These are phyloP conservation scores for Hedychridium roseum DNA, from an alignment of 2,888 invertebrate genomes.

Conservation along the genomic window DNA sequence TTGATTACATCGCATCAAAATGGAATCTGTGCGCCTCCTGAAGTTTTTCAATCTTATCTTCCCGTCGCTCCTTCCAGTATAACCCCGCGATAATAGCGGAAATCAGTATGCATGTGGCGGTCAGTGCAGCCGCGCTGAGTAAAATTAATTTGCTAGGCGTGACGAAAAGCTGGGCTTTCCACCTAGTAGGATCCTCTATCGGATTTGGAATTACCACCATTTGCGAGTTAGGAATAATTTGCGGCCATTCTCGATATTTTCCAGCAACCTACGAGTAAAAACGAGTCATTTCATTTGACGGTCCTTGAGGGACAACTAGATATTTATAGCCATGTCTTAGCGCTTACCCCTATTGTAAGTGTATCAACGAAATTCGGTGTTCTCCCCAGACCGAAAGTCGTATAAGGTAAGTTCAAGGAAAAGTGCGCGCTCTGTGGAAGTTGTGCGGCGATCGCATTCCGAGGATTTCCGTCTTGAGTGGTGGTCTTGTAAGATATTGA, in stretches of 20 bases:
- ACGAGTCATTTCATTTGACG: neutral
- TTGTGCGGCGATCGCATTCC: constrained; percentile 86
- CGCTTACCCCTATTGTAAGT: constrained; percentile 78
- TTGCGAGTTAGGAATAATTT: constrained; percentile 97
- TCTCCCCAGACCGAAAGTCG: constrained; percentile 95
- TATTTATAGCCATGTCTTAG: no score
- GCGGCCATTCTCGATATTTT: constrained; percentile 79
- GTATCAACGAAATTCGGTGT: constrained; percentile 97
- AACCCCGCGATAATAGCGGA: constrained; percentile 84
- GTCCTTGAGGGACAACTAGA: neutral
- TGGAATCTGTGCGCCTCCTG: constrained; percentile 85
- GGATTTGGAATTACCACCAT: constrained; percentile 94
- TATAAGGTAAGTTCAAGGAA: constrained; percentile 93
- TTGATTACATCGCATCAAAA: constrained; percentile 81
- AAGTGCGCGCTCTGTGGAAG: constrained; percentile 91
- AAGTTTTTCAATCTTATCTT: constrained; percentile 80
- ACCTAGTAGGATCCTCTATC: constrained; percentile 76
- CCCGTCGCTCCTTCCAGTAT: constrained; percentile 89
- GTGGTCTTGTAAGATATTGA: constrained; percentile 86
- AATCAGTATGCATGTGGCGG: constrained; percentile 86
- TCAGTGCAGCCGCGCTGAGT: constrained; percentile 88
- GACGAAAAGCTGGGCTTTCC: constrained; percentile 93
- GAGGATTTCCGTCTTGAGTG: constrained; percentile 84
- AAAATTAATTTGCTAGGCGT: constrained; percentile 93
- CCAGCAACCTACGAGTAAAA: constrained; percentile 48